Percentiles rank a stretch among this genome's conserved stretches.
Evolutionary conservation across 2,888 invertebrate species (phyloP).

Genomic region (Habroteleia sp.): DNA sequence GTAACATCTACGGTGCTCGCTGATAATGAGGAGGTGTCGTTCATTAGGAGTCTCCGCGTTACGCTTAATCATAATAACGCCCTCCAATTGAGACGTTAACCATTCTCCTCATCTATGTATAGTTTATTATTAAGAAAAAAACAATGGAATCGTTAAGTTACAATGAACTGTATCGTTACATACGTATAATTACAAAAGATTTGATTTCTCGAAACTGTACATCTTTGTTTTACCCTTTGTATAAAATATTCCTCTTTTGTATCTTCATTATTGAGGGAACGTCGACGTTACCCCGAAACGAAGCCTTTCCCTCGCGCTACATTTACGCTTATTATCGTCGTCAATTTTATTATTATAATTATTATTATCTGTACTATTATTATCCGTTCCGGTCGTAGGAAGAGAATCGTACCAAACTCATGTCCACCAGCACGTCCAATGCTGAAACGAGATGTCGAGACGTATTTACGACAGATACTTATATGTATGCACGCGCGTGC

Average conservation of each 20-base stretch:
- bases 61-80: constrained; percentile 51
- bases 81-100: constrained; percentile 35
- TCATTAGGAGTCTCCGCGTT: constrained; percentile 57
- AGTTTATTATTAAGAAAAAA: constrained; percentile 52
- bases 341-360: constrained; percentile 47
- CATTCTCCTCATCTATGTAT: constrained; percentile 21
- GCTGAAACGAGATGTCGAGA: constrained; percentile 36
- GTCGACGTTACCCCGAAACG: constrained; percentile 5
- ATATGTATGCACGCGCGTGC: constrained; percentile 13
- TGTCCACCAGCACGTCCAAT: constrained; percentile 34
- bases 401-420: constrained; percentile 35
- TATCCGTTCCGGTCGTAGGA: constrained; percentile 56
- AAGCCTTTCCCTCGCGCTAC: constrained; percentile 27
- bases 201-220: constrained; percentile 62
- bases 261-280: constrained; percentile 7
- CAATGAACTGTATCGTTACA: constrained; percentile 35
- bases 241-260: constrained; percentile 60
- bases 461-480: constrained; percentile 26
- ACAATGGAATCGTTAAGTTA: constrained; percentile 48
- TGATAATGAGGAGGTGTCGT: constrained; percentile 49
- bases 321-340: constrained; percentile 44
- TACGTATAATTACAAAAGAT: constrained; percentile 61
- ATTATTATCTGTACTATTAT: constrained; percentile 60
- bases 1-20: constrained; percentile 30
- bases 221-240: constrained; percentile 41